A percentile compares a stretch with the other conserved stretches of the same genome.
Conservation (phyloP, 2,797 vertebrate species). For the Siniperca undulata region DNA sequence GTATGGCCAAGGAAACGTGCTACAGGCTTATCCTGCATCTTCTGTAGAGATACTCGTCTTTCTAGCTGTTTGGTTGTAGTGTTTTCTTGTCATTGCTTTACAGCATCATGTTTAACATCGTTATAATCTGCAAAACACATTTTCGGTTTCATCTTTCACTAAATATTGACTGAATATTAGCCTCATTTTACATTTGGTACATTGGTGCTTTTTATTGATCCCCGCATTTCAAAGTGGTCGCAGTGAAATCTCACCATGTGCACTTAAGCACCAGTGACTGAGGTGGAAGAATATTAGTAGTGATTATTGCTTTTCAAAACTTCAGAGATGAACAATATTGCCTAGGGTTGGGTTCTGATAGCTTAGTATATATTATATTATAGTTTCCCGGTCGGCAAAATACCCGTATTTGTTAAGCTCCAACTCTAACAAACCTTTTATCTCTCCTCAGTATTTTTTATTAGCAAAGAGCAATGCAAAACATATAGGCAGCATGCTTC, state of each 20-base stretch:
- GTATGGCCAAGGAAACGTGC: not conserved
- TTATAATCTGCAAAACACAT: not conserved
- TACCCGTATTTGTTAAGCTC: not conserved
- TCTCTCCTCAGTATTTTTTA: not conserved
- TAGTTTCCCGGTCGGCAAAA: not conserved
- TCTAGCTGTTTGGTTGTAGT: not conserved
- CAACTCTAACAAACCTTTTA: not conserved
- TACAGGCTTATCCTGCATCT: not conserved
- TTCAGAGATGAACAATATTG: not conserved
- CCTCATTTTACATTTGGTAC: not conserved
- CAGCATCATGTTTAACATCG: not conserved
- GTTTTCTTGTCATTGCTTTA: not conserved
- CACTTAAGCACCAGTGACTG: conserved; percentile 1
- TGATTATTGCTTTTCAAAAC: conserved; percentile 11
- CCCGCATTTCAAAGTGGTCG: not conserved
- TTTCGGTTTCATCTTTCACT: conserved; percentile 7
- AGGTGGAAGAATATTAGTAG: not conserved
- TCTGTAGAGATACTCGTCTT: not conserved
- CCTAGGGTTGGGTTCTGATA: too few relatives aligned
- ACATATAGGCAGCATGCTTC: not conserved
- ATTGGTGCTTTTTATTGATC: conserved; percentile 16
- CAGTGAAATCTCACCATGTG: not conserved
- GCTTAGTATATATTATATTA: too few relatives aligned
- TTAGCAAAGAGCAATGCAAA: too few relatives aligned
- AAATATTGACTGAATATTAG: not conserved